Evolutionary conservation across 2,888 invertebrate species (phyloP).

Genomic region (Chrysodeixis includens): DNA sequence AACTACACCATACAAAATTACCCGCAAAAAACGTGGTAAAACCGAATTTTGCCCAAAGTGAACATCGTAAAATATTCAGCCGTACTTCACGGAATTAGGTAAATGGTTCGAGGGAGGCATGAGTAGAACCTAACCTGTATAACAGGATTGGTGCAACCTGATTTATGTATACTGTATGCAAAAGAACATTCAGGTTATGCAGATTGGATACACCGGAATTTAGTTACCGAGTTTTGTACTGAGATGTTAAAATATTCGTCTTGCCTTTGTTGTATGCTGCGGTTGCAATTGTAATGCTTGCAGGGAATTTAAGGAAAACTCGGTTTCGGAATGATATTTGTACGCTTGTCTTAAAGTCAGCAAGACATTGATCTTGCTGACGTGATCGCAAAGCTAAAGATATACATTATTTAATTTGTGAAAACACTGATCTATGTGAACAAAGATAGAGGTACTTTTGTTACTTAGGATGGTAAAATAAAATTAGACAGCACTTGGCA

Average conservation of each 20-base stretch:
- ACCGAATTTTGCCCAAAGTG: conserved; percentile 33
- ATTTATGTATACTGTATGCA: conserved; percentile 32
- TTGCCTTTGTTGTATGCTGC: not conserved
- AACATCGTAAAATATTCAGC: conserved; percentile 49
- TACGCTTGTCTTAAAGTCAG: no score
- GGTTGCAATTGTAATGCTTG: no score
- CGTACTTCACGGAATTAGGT: conserved; percentile 61
- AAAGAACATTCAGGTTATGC: conserved; percentile 7
- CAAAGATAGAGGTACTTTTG: no score
- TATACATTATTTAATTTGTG: no score
- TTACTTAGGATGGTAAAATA: no score
- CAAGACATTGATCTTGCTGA: no score
- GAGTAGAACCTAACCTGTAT: conserved; percentile 26
- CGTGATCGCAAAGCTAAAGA: no score
- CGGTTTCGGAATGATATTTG: not conserved
- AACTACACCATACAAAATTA: no score
- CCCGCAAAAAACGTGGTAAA: conserved; percentile 1
- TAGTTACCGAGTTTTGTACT: not conserved
- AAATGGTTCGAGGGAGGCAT: conserved; percentile 58
- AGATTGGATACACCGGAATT: not conserved
- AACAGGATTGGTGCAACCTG: conserved; percentile 20
- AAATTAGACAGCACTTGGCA: no score
- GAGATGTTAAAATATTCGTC: not conserved
- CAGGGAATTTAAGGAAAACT: not conserved
- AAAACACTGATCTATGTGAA: no score